Base-by-base conservation (phyloP, 1,140 invertebrate genomes). In the Drosophila arizonae region DNA sequence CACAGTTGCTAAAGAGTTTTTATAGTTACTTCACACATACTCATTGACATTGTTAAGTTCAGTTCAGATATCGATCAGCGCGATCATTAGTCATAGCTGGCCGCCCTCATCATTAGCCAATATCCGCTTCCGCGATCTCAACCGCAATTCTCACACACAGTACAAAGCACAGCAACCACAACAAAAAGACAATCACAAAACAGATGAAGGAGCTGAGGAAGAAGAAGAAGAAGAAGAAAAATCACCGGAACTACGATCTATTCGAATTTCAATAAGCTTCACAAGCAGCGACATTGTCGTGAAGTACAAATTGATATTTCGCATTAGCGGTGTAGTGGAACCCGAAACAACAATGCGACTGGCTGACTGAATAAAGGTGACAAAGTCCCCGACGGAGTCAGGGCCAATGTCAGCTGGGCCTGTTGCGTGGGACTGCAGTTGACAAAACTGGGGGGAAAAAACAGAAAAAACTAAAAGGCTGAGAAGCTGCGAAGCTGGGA, bases 261-360 rank as follows among this genome's bases (percentile, higher is more conserved):
- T 84, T 84, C 56, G 72, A 73, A 55, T 73, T 76, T 80, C 81
- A 85, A 84, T 82, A 76, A 84, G 80, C 65, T 52, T 43, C 66
- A 21, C 39, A 48, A 33, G 57, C 46, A 66, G 46, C 15, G 43
- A 79, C 69, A 73, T 75, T 63, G 55, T 61, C 62, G 61, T 68
- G 65, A 77, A 79, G 73, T 75, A 85, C 69, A 85, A 81, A 84
- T 74, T 80, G 66, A 85, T 86, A 77, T 86, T 86, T 85, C 74
- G 81, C 77, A 85, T 85, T 85, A 86, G 77, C 17, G 33, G 28
- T 15, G 26, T 48, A 51, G 56, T 33, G 30, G 41, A 50, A 48
- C 30, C 6, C n/a, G 6, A 26, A 54, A 60, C 60, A 76, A 74
- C 76, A 55, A 33, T 33, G 50, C 6, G 11, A 26, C 5, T 13